A percentile compares a stretch with the other conserved stretches of the same genome.
These are phyloP conservation scores for Muntiacus reevesi DNA, from an alignment of 2,113 vertebrate species.

Conservation along the genomic window DNA sequence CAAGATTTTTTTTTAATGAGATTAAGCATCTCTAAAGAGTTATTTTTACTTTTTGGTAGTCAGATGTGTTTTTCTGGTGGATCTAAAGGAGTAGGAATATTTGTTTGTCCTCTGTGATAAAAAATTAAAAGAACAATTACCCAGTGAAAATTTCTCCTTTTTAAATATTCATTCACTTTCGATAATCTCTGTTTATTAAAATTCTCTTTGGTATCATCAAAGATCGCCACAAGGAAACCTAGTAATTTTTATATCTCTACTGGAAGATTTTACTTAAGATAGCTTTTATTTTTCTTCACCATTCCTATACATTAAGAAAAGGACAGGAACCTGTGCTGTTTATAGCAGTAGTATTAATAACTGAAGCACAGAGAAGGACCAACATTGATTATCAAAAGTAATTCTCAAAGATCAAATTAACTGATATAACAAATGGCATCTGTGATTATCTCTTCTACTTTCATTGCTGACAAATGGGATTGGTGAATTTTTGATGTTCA, in stretches of 20 bases:
- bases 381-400: background rate
- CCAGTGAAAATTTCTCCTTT: background rate
- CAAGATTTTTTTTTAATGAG: background rate
- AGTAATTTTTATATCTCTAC: conserved; percentile 35
- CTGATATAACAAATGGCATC: background rate
- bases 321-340: background rate
- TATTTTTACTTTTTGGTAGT: background rate
- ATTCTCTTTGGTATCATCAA: background rate
- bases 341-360: background rate
- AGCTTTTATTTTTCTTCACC: background rate
- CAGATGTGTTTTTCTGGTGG: background rate
- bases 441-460: background rate
- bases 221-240: background rate
- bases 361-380: background rate
- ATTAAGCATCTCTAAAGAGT: background rate
- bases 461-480: background rate
- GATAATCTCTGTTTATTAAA: conserved; percentile 63
- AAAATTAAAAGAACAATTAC: conserved; percentile 21
- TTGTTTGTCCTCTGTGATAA: conserved; percentile 37
- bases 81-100: background rate
- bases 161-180: conserved; percentile 50
- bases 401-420: background rate
- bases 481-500: background rate
- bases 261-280: conserved; percentile 26
- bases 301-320: background rate